These are phyloP conservation scores for Indicator indicator DNA, from an alignment of 2,113 vertebrate genomes.

Conservation along the genomic window DNA sequence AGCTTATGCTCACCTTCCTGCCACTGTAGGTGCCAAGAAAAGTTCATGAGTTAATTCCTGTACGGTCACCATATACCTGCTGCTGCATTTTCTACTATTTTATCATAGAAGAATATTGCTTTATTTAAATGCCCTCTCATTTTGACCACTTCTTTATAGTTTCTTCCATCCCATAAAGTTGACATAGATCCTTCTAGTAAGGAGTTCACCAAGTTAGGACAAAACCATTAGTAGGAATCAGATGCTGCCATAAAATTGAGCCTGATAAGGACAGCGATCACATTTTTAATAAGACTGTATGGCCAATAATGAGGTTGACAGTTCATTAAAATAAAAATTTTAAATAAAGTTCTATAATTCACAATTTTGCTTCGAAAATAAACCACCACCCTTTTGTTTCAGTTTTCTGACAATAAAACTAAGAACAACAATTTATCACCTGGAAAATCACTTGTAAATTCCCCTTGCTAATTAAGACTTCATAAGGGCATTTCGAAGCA, in stretches of 20 bases:
- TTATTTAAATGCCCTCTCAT: not conserved
- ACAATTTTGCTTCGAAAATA: not conserved
- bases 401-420: slow-evolving; percentile 4
- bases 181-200: not conserved
- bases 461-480: not conserved
- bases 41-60: not conserved
- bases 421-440: not conserved
- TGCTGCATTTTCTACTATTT: not conserved
- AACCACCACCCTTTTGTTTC: not conserved
- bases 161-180: not conserved
- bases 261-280: not conserved
- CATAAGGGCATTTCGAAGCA: not conserved
- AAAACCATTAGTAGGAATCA: not conserved
- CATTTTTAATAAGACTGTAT: not conserved
- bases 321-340: not conserved
- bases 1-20: not conserved
- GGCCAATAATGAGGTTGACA: not conserved
- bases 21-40: not conserved
- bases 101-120: not conserved
- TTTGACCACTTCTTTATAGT: not conserved
- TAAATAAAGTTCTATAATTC: not conserved
- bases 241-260: not conserved
- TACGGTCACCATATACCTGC: not conserved
- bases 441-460: not conserved
- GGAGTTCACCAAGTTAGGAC: not conserved